Conservation (phyloP, 2,888 invertebrate genomes). For the Caenorhabditis sp. region DNA sequence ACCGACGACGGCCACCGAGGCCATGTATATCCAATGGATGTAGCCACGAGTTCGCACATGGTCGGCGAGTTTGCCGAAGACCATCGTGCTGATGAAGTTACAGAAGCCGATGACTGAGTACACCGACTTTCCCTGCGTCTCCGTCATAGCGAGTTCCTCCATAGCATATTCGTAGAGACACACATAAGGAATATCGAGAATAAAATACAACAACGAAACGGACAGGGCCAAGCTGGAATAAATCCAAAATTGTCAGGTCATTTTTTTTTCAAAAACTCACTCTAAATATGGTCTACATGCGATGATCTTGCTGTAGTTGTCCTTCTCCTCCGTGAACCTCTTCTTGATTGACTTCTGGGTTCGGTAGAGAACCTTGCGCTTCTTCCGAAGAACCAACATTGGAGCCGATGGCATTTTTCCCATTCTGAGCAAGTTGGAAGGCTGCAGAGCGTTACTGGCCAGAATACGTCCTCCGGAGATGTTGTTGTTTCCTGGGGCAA, state of each 20-base stretch:
- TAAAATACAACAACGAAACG: conserved; percentile 90
- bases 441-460: conserved; percentile 53
- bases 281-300: conserved; percentile 15
- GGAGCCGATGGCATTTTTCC: conserved; percentile 74
- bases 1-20: not conserved
- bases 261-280: conserved; percentile 22
- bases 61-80: conserved; percentile 93
- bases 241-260: not conserved
- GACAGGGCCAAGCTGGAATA: conserved; percentile 46
- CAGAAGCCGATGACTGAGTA: conserved; percentile 90
- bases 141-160: conserved; percentile 84
- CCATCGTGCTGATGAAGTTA: conserved; percentile 93
- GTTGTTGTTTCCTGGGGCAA: conserved; percentile 41
- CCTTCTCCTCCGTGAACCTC: conserved; percentile 8
- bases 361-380: conserved; percentile 34
- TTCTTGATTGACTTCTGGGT: not conserved
- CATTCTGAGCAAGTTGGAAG: conserved; percentile 50
- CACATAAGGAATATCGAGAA: conserved; percentile 92
- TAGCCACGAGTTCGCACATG: conserved; percentile 83
- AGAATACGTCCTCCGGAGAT: conserved; percentile 51
- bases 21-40: not conserved
- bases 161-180: conserved; percentile 92
- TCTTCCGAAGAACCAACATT: conserved; percentile 48
- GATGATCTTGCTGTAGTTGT: not conserved
- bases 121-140: conserved; percentile 86